phyloP scores from a whole-genome alignment of 2,888 invertebrate genomes.

The Creontiades dilutus region DNA sequence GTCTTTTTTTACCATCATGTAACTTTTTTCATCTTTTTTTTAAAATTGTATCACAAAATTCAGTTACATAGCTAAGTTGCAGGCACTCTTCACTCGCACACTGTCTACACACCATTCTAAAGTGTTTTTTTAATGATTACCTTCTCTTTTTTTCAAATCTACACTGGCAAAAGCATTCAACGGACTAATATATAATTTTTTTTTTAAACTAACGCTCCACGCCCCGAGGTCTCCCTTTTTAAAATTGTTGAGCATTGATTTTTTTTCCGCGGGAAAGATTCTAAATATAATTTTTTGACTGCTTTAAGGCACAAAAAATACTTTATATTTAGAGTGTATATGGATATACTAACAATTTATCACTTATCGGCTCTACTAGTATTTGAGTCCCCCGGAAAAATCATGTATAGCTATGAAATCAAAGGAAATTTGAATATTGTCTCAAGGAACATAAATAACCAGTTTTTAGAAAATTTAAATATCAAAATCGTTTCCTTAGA shows the following conservation, averaged over 20 bases:
- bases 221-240: slow-evolving; percentile 59
- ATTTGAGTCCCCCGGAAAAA: slow-evolving; percentile 11
- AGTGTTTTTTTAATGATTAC: slow-evolving; percentile 6
- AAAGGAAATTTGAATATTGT: too few species aligned
- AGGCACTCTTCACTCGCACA: slow-evolving; percentile 70
- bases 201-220: slow-evolving; percentile 68
- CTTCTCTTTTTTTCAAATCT: slow-evolving; percentile 56
- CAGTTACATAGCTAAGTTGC: slow-evolving; percentile 68
- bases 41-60: slow-evolving; percentile 70
- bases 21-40: slow-evolving; percentile 57
- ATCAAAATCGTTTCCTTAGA: too few species aligned
- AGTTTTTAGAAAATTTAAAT: too few species aligned
- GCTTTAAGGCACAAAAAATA: slow-evolving; percentile 74
- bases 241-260: slow-evolving; percentile 67
- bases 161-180: slow-evolving; percentile 70
- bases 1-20: slow-evolving; percentile 46
- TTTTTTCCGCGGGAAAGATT: slow-evolving; percentile 61
- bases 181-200: slow-evolving; percentile 61
- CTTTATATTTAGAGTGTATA: slow-evolving; percentile 74
- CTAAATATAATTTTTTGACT: slow-evolving; percentile 74
- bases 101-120: slow-evolving; percentile 63
- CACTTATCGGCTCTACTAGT: slow-evolving; percentile 45
- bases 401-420: not conserved
- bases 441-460: too few species aligned
- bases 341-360: slow-evolving; percentile 33